Percentiles rank a stretch among this genome's conserved stretches.
These are phyloP conservation scores for Drosophila fungiperda DNA, from an alignment of 2,888 invertebrate species.

Conservation along the genomic window DNA sequence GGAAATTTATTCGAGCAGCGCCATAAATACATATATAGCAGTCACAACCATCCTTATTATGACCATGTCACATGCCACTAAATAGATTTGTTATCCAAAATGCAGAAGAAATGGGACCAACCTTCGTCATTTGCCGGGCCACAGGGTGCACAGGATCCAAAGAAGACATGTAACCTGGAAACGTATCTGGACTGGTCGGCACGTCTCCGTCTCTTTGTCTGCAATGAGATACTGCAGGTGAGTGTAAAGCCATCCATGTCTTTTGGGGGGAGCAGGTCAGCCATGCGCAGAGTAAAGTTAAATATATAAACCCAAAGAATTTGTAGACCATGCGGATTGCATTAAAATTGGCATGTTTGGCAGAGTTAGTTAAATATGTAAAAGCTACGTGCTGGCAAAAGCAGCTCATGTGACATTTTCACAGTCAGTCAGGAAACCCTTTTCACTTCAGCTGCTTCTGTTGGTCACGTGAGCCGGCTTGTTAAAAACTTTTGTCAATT, in stretches of 20 bases:
- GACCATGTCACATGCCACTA: neutral
- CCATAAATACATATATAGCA: neutral
- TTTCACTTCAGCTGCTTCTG: neutral
- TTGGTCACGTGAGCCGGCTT: conserved; percentile 19
- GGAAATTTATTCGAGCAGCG: too few relatives aligned
- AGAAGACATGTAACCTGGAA: conserved; percentile 85
- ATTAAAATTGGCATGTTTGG: conserved; percentile 28
- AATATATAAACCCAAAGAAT: conserved; percentile 19
- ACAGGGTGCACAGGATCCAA: conserved; percentile 77
- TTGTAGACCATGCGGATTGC: conserved; percentile 22
- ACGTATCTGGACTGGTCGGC: conserved; percentile 85
- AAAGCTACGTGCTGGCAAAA: conserved; percentile 15
- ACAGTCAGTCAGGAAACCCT: neutral
- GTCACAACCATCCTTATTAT: neutral
- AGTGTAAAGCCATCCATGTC: conserved; percentile 74
- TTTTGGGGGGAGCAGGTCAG: conserved; percentile 46
- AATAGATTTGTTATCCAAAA: conserved; percentile 25
- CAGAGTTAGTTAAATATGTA: conserved; percentile 45
- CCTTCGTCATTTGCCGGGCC: conserved; percentile 67
- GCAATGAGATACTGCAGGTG: conserved; percentile 85
- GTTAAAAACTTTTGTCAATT: conserved; percentile 19
- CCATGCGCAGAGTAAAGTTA: conserved; percentile 19
- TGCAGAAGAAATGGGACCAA: conserved; percentile 60
- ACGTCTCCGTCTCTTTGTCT: conserved; percentile 84
- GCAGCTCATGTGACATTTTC: neutral